phyloP scores from a whole-genome alignment of 1,140 invertebrate genomes.

The Trichoplusia ni region DNA sequence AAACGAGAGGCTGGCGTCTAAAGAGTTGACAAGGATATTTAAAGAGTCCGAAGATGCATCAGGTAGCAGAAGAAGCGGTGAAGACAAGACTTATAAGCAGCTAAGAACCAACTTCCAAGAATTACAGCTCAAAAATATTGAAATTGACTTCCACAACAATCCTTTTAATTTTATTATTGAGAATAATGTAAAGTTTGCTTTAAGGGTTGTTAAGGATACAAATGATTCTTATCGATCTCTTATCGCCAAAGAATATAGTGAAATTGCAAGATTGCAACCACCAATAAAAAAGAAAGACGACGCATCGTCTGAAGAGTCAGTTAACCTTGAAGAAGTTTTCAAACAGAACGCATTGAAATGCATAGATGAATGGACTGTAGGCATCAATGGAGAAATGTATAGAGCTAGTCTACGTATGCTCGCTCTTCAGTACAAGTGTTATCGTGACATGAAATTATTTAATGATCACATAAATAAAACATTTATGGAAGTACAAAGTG shows the following conservation, averaged over 20 bases:
- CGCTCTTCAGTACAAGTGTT: conserved; percentile 64
- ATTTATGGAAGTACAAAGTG: conserved; percentile 73
- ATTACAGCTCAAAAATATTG: conserved; percentile 64
- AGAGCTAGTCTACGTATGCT: conserved; percentile 75
- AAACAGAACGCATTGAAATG: conserved; percentile 69
- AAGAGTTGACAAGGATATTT: conserved; percentile 66
- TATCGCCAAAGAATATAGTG: conserved; percentile 64
- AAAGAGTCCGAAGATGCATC: conserved; percentile 60
- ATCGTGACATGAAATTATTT: conserved; percentile 74
- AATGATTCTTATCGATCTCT: conserved; percentile 64
- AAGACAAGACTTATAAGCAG: conserved; percentile 69
- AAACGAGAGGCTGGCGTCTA: conserved; percentile 64
- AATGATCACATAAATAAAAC: conserved; percentile 65
- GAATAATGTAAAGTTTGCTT: conserved; percentile 70
- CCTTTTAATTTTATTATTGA: conserved; percentile 69
- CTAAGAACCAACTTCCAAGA: conserved; percentile 61
- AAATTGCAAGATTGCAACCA: conserved; percentile 63
- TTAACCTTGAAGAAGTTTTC: conserved; percentile 61
- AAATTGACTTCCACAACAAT: conserved; percentile 72
- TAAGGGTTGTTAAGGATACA: conserved; percentile 68
- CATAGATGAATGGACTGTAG: conserved; percentile 82
- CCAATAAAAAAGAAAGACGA: conserved; percentile 62
- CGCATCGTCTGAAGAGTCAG: conserved; percentile 49
- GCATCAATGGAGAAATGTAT: conserved; percentile 79
- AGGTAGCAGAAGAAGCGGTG: conserved; percentile 59